phyloP scores from a whole-genome alignment of 2,113 vertebrate genomes.

The Pygoscelis adeliae region DNA sequence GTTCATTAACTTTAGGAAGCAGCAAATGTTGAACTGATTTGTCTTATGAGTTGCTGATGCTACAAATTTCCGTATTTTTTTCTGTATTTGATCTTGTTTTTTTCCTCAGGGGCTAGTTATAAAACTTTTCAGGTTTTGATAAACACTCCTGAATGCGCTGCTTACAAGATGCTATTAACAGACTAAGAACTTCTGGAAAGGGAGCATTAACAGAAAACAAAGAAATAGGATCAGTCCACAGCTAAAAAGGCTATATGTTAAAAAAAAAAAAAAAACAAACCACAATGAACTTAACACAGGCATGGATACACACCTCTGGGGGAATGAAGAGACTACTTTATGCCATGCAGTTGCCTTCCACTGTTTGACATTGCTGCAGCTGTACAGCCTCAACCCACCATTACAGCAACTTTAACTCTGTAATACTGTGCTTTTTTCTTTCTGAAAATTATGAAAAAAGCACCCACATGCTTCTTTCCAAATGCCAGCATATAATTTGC shows the following conservation, averaged over 20 bases:
- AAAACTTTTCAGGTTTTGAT: background rate
- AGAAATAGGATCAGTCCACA: background rate
- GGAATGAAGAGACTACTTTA: background rate
- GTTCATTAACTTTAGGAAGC: background rate
- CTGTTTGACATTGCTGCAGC: background rate
- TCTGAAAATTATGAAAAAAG: background rate
- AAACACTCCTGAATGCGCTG: background rate
- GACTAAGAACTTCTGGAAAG: background rate
- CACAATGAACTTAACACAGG: background rate
- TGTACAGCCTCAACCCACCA: background rate
- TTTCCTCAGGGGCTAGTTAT: background rate
- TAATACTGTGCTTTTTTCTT: background rate
- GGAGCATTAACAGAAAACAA: background rate
- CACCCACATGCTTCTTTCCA: background rate
- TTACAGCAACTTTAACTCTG: background rate
- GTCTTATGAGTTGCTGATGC: background rate
- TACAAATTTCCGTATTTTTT: background rate
- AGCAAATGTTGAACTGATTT: background rate
- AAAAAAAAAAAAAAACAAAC: background rate
- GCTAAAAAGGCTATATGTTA: background rate
- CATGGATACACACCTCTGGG: rapidly evolving
- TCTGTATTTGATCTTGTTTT: background rate
- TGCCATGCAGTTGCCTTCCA: background rate
- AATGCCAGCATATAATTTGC: background rate
- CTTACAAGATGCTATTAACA: background rate